phyloP scores from a whole-genome alignment of 2,888 invertebrate genomes.

The Aphodius sticticus region DNA sequence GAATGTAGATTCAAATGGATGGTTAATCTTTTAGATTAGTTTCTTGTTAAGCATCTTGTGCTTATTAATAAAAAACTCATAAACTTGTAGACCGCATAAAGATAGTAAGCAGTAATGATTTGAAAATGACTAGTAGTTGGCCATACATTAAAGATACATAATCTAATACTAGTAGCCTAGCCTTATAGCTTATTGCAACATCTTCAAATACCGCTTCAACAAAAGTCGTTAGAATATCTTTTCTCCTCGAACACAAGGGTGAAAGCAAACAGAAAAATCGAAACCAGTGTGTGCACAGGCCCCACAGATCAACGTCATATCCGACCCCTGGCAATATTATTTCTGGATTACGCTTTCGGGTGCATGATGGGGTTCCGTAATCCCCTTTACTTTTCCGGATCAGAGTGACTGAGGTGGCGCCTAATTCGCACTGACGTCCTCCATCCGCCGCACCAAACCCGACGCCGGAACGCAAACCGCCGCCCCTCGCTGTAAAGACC shows the following conservation, averaged over 20 bases:
- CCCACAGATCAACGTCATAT: slow-evolving; percentile 23
- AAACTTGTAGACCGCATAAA: too few relatives aligned
- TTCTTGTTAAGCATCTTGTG: too few relatives aligned
- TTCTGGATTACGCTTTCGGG: slow-evolving; percentile 40
- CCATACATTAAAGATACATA: too few relatives aligned
- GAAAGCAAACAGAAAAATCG: slow-evolving; percentile 12
- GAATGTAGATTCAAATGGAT: too few relatives aligned
- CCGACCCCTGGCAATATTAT: slow-evolving; percentile 35
- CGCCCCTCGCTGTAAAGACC: slow-evolving; percentile 32
- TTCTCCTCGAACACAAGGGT: background rate
- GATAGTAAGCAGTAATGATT: too few relatives aligned
- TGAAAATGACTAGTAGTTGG: too few relatives aligned
- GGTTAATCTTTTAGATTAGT: too few relatives aligned
- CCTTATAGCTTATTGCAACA: too few relatives aligned
- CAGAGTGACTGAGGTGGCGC: slow-evolving; percentile 64
- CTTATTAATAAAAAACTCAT: too few relatives aligned
- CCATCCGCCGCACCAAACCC: slow-evolving; percentile 54
- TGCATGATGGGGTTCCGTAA: slow-evolving; percentile 47
- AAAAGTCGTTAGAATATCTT: background rate
- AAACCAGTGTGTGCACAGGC: slow-evolving; percentile 14
- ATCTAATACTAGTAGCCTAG: too few relatives aligned
- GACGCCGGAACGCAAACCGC: slow-evolving; percentile 42
- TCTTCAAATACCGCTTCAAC: too few relatives aligned
- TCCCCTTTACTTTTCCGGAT: slow-evolving; percentile 49
- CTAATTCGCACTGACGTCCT: slow-evolving; percentile 65